These are phyloP conservation scores for Phaedon cochleariae DNA, from an alignment of 2,888 invertebrate species.

Conservation along the genomic window DNA sequence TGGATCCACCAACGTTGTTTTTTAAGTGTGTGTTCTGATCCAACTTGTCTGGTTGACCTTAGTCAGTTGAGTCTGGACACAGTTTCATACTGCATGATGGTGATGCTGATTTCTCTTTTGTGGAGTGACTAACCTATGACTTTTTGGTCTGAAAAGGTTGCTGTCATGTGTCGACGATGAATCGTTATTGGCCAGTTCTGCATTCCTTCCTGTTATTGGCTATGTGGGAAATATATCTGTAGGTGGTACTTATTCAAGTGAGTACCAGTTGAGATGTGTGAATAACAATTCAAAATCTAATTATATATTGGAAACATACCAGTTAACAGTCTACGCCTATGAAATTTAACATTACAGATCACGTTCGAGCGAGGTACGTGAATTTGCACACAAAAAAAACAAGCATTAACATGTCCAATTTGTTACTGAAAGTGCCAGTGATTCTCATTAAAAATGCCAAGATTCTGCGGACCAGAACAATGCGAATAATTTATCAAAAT, in stretches of 20 bases:
- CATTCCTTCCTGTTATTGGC: no score
- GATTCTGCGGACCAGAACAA: background rate
- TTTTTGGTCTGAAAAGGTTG: no score
- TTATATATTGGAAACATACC: background rate
- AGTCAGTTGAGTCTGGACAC: no score
- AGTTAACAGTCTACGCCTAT: background rate
- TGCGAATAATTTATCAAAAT: background rate
- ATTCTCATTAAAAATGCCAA: background rate
- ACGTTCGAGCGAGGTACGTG: slow-evolving; percentile 10
- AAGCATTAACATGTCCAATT: background rate
- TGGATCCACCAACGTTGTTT: no score
- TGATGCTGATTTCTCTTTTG: no score
- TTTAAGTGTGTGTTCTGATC: no score
- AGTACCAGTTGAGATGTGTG: background rate
- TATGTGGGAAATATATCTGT: no score
- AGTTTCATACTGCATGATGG: no score
- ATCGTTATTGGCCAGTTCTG: no score
- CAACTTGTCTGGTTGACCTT: no score
- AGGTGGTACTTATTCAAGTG: background rate
- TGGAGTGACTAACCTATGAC: no score
- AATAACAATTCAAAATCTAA: background rate
- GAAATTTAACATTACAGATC: slow-evolving; percentile 6
- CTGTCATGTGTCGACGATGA: no score
- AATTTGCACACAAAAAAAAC: slow-evolving; percentile 15
- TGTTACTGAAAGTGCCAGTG: background rate